phyloP scores from a whole-genome alignment of 37 sponge, comb jelly and placozoan genomes.

The Hormiphora californensis region DNA sequence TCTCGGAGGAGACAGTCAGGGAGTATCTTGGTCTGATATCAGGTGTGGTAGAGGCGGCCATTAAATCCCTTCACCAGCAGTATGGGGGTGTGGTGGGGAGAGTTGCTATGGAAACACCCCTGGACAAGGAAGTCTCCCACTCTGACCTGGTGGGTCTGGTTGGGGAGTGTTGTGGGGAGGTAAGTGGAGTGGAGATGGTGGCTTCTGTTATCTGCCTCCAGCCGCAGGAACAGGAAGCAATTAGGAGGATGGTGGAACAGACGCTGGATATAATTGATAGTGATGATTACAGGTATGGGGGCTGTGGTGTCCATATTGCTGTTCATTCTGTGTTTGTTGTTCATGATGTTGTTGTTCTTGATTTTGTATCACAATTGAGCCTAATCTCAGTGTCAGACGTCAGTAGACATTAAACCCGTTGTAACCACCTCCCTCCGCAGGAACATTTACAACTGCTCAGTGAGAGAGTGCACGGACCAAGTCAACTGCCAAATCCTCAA shows the following conservation, averaged over 20 bases:
- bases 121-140: not conserved
- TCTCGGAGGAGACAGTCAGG: not conserved
- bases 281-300: conserved; percentile 44
- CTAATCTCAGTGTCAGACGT: too few species aligned
- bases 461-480: too few species aligned
- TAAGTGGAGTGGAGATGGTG: not conserved
- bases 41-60: not conserved
- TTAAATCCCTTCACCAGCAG: not conserved
- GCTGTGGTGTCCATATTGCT: too few species aligned
- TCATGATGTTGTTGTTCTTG: too few species aligned
- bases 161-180: not conserved
- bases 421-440: too few species aligned
- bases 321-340: too few species aligned
- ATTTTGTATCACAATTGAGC: too few species aligned
- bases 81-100: conserved; percentile 6
- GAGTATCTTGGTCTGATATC: not conserved
- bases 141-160: not conserved
- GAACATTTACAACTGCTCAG: too few species aligned
- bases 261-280: conserved; percentile 23
- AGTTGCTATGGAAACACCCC: not conserved
- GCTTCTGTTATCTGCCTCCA: too few species aligned
- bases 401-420: too few species aligned
- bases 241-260: not conserved
- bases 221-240: too few species aligned
- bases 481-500: too few species aligned